Percentiles rank a stretch among this genome's conserved stretches.
Evolutionary conservation across 2,888 invertebrate genomes (phyloP).

Genomic region (Trissolcus brochymenae): DNA sequence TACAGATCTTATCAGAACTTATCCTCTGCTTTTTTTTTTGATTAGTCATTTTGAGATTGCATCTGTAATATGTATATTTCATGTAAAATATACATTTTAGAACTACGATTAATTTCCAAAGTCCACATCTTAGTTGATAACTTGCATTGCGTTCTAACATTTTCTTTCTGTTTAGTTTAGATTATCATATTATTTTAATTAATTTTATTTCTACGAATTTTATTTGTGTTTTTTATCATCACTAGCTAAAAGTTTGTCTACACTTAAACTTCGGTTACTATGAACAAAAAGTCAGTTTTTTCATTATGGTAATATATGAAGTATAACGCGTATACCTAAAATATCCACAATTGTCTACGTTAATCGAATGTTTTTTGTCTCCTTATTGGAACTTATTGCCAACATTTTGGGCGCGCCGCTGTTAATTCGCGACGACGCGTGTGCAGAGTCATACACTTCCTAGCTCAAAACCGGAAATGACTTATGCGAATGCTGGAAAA

Average conservation of each 20-base stretch:
- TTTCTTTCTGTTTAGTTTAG: slow-evolving; percentile 26
- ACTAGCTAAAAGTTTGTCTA: slow-evolving; percentile 41
- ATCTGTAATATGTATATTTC: not conserved
- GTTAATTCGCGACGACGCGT: slow-evolving; percentile 24
- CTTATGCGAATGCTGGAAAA: slow-evolving; percentile 27
- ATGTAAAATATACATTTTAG: not conserved
- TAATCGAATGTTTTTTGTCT: slow-evolving; percentile 29
- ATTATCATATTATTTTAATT: slow-evolving; percentile 33
- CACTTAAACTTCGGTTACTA: slow-evolving; percentile 40
- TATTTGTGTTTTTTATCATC: slow-evolving; percentile 17
- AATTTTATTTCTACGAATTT: slow-evolving; percentile 44
- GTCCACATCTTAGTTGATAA: not conserved
- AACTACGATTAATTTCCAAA: slow-evolving; percentile 23
- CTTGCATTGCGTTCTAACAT: slow-evolving; percentile 22
- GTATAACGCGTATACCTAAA: slow-evolving; percentile 52
- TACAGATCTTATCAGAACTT: not conserved
- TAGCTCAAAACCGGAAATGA: slow-evolving; percentile 25
- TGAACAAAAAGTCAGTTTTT: slow-evolving; percentile 46
- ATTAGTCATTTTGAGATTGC: not conserved
- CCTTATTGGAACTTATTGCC: slow-evolving; percentile 54
- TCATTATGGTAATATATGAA: slow-evolving; percentile 42
- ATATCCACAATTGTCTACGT: slow-evolving; percentile 43
- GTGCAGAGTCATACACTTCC: slow-evolving; percentile 30
- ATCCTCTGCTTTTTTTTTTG: not conserved
- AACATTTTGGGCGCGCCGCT: slow-evolving; percentile 44